Base-by-base conservation (phyloP, 2,797 vertebrate genomes). In the Hemibagrus guttatus region DNA sequence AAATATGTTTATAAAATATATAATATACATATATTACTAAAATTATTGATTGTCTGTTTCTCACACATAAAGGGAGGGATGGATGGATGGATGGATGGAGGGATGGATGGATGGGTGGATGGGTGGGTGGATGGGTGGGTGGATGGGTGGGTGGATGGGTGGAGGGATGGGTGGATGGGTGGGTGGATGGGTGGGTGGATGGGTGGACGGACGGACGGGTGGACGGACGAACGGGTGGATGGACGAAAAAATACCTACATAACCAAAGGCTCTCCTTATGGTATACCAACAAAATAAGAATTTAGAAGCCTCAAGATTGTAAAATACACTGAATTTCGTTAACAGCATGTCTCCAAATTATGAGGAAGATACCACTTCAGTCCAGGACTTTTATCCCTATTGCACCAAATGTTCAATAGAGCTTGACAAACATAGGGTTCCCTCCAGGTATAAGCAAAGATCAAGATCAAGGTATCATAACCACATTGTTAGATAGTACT, bases 271-370 rank as follows among this genome's bases (percentile, higher is more conserved):
- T 35, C 17, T 66, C 4, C 28, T 81, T 31, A 81, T 66, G 17
- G 17, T 59, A 59, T 59, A 39, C 12, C 76, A 52, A 52, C 13
- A 8, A 49, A 68, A 66, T 28, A 63, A 28, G n/a, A 81, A 7
- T 28, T 46, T 39, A 81, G 52, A 59, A 19, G 58, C 54, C 56
- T 31, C 46, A 82, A 3, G 17, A 26, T 68, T 52, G 4, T 64
- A 52, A n/a, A 81, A 49, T 63, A 52, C 61, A 82, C 80, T 52
- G 26, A 52, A 28, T 76, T 35, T 76, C 21, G 58, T n/a, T 26
- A 61, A 46, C 6, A 63, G 12, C 6, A 59, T 61, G 35, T 9
- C 58, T 13, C 17, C 52, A 58, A 31, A 58, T 79, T 63, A 17
- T 42, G 12, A 46, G 6, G 11, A 79, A 19, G 6, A 26, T 17